Conservation (phyloP, 1,140 invertebrate species). For the Cydia fagiglandana region DNA sequence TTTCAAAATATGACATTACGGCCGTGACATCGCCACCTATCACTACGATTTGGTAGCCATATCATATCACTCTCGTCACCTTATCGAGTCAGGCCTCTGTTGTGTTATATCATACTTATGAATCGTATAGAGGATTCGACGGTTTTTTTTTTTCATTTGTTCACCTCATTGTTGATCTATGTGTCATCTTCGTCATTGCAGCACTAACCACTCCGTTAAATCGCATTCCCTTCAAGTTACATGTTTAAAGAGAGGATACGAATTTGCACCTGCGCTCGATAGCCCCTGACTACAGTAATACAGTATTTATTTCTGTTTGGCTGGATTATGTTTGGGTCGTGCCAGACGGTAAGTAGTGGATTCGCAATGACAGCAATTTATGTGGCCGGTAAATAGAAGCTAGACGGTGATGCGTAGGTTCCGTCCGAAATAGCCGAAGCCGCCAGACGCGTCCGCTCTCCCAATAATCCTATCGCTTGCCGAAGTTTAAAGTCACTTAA, state of each 20-base stretch:
- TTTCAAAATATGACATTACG: background rate
- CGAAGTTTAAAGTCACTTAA: background rate
- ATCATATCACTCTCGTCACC: too few relatives aligned
- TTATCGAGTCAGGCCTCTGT: too few relatives aligned
- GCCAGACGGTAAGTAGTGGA: slow-evolving; percentile 45
- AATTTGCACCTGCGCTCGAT: too few relatives aligned
- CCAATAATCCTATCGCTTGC: background rate
- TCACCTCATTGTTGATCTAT: too few relatives aligned
- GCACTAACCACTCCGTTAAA: background rate
- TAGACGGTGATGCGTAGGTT: slow-evolving; percentile 56
- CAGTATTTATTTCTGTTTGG: slow-evolving; percentile 36
- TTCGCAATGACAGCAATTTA: slow-evolving; percentile 53
- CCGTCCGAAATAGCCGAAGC: slow-evolving; percentile 47
- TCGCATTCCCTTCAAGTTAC: background rate
- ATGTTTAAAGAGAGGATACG: too few relatives aligned
- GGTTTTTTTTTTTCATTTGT: too few relatives aligned
- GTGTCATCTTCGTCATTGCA: too few relatives aligned
- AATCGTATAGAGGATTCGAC: too few relatives aligned
- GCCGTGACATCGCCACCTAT: too few relatives aligned
- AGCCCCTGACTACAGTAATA: background rate
- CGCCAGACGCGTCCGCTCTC: background rate
- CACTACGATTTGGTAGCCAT: too few relatives aligned
- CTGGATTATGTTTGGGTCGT: slow-evolving; percentile 37
- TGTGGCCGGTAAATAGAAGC: slow-evolving; percentile 57
- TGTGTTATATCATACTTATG: too few relatives aligned